phyloP scores from a whole-genome alignment of 2,888 invertebrate genomes.

The Diarsia mendica region DNA sequence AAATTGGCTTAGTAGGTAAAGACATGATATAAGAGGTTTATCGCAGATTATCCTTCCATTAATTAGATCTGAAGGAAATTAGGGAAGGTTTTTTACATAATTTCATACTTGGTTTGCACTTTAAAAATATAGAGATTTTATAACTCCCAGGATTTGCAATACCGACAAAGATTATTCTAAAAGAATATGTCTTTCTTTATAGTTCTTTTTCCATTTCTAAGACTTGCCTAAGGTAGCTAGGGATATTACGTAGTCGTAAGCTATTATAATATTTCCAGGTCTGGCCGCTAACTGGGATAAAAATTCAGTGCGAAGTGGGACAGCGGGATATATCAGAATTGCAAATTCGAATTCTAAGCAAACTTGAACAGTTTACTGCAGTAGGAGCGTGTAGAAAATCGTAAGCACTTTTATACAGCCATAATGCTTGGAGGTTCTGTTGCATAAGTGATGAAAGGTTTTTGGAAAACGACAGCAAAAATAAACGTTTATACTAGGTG shows the following conservation, averaged over 20 bases:
- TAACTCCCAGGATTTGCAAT: background rate
- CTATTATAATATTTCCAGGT: constrained; percentile 55
- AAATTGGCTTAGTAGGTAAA: constrained; percentile 44
- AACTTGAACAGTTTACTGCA: constrained; percentile 63
- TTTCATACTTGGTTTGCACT: background rate
- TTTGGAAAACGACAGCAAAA: constrained; percentile 5
- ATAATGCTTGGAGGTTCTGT: constrained; percentile 38
- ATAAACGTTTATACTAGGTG: background rate
- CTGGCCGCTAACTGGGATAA: constrained; percentile 52
- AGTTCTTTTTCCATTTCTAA: background rate
- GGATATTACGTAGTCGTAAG: constrained; percentile 18
- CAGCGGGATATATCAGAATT: constrained; percentile 61
- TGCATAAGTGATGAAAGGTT: constrained; percentile 10
- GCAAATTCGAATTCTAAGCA: constrained; percentile 61
- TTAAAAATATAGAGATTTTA: background rate
- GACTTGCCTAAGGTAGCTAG: constrained; percentile 3
- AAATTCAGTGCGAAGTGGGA: constrained; percentile 60
- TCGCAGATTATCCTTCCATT: constrained; percentile 41
- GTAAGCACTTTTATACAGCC: constrained; percentile 50
- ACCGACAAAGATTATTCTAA: background rate
- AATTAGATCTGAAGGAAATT: constrained; percentile 23
- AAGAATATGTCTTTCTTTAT: constrained; percentile 4
- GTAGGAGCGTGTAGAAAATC: constrained; percentile 51
- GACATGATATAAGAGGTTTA: constrained; percentile 21
- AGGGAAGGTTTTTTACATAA: background rate